Base-by-base conservation (phyloP, 1,140 invertebrate species). In the Matsumurasca onukii region DNA sequence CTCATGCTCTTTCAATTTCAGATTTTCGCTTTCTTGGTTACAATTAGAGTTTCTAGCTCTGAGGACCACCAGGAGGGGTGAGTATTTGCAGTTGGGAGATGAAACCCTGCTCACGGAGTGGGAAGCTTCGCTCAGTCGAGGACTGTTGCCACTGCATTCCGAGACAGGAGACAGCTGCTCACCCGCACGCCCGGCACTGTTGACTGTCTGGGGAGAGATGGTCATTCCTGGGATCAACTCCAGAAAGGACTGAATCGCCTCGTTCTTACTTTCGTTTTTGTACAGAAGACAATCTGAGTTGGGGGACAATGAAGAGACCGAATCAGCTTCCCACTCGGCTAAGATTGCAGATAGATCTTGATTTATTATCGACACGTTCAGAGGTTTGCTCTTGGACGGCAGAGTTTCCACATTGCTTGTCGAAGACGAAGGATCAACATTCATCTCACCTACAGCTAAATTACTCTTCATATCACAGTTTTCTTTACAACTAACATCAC, bases 251-350 rank as follows among this genome's bases (percentile, higher is more conserved):
- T 65, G 62, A 9, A 65, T 65, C 9, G 48, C 62, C 15, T 65
- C 62, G 25, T 65, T 65, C 25, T 65, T 65, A 27, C 31, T 25
- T 27, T 59, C 55, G 9, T 22, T 59, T 17, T 29, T 22, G 24
- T 29, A 27, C 3, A 59, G 22, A n/a, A 45, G 13, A 20, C 45
- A 24, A 17, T 68, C 67, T 1, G 57, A 62, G 22, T 59, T 61
- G 3, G 67, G 67, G 9, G 67, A 68, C 39, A 61, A 20, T 13
- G 66, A 67, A 25, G 67, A 68, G 1, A 68, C 39, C 12, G 67
- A 68, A 25, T 68, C 67, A 20, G 57, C 67, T 51, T 68, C 67
- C 67, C 67, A 68, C 12, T 68, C 67, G 24, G 55, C 57, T 15
- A 68, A 30, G 9, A 66, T 66, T 9, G 45, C 45, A 17, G 31